Evolutionary conservation across 2,888 invertebrate genomes (phyloP), one percentile per base, ranked within the genome.

Genomic region (Clunio marinus): DNA sequence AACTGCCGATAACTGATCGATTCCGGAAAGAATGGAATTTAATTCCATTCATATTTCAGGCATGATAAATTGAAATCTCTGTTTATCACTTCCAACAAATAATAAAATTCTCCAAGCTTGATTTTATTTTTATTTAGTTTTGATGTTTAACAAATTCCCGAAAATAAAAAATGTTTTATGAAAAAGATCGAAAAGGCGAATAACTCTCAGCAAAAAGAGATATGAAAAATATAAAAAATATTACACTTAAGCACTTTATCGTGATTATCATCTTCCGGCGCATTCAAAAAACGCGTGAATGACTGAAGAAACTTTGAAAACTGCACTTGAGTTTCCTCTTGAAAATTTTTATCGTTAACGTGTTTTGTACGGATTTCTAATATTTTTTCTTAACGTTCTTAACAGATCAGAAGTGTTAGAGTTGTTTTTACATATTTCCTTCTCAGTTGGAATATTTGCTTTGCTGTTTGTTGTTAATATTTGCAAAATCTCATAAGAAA

Each of bases 211-310:
- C 41, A 15, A 41, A 32, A 32, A 7, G 32, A 32, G 32, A 32
- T 32, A 32, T 32, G 4, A 8, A 15, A 13, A 8, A 24, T 25
- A 35, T 5, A 35, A 32, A 59, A 28, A 59, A 59, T 15, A 32
- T 59, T 58, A 58, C 58, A 59, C 59, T 59, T 59, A 20, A 35
- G 32, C 59, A 32, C 25, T 59, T 59, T 59, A 59, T 59, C 59
- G 32, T 2, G 59, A 59, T 59, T 20, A 59, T 20, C 20, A 59
- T 59, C 59, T 28, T 59, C 59, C 32, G n/a, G n/a, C 41, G 41
- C 10, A 3, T 10, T n/a, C 10, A n/a, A n/a, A 32, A 32, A 32
- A 5, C 20, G 15, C 55, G 15, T 25, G 55, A 57, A 41, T 15
- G 17, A 41, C 17, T 41, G n/a, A 15, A 41, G 15, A 57, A 57